A percentile compares a stretch with the other conserved stretches of the same genome.
These are phyloP conservation scores for Syrista parreyssii DNA, from an alignment of 2,888 invertebrate genomes.

Conservation along the genomic window DNA sequence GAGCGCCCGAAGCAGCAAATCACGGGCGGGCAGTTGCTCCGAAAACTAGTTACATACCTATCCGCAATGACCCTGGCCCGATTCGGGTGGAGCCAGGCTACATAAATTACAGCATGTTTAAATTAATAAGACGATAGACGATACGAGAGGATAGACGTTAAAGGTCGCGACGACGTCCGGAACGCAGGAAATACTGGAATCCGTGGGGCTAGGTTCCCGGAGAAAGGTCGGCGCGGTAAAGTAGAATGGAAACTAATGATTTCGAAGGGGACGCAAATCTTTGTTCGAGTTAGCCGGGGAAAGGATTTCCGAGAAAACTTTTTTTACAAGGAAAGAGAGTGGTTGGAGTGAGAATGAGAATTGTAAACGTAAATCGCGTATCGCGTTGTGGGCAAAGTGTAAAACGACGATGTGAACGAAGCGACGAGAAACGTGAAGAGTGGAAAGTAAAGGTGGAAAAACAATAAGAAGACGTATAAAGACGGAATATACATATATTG, in stretches of 20 bases:
- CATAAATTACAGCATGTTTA: not conserved
- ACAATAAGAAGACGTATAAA: not conserved
- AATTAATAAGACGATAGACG: not conserved
- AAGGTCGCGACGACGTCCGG: not conserved
- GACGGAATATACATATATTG: not conserved
- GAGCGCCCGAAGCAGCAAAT: not conserved
- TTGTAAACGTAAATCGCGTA: not conserved
- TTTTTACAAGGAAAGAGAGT: not conserved
- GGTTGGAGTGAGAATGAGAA: not conserved
- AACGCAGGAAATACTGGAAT: not conserved
- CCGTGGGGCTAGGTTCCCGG: not conserved
- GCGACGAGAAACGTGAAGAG: not conserved
- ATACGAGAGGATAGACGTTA: not conserved
- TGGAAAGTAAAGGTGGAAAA: not conserved
- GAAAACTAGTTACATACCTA: slow-evolving; percentile 9
- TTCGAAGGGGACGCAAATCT: not conserved
- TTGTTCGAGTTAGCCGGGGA: not conserved
- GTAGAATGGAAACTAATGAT: not conserved
- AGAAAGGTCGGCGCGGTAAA: not conserved
- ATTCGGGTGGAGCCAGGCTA: slow-evolving; percentile 28
- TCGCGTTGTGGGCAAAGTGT: not conserved
- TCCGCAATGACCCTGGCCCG: slow-evolving; percentile 32
- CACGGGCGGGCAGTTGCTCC: slow-evolving; percentile 9
- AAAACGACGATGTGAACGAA: not conserved
- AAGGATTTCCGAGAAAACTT: not conserved